Evolutionary conservation across 2,888 invertebrate species (phyloP).

Genomic region (Agrotis ipsilon): DNA sequence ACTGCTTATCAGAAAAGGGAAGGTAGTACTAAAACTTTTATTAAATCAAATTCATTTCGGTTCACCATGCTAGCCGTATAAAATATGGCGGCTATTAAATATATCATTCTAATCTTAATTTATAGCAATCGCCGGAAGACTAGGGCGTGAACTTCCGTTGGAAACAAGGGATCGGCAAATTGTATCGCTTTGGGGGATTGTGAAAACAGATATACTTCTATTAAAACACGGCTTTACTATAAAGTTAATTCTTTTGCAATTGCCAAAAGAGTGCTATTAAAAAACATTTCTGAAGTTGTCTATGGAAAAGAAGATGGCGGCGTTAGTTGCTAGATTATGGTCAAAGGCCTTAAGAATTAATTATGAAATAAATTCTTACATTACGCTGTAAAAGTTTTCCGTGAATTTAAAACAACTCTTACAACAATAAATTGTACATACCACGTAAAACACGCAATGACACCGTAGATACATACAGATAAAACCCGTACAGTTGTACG

Average conservation of each 20-base stretch:
- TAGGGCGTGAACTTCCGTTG: slow-evolving; percentile 54
- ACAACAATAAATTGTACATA: no score
- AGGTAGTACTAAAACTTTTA: no score
- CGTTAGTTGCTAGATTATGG: no score
- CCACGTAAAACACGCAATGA: no score
- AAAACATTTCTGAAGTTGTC: not conserved
- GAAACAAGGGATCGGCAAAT: slow-evolving; percentile 41
- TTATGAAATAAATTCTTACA: no score
- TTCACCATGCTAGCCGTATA: slow-evolving; percentile 5
- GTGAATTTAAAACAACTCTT: no score
- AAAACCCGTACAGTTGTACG: no score
- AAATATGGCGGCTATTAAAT: slow-evolving; percentile 27
- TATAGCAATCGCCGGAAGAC: slow-evolving; percentile 38
- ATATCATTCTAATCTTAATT: slow-evolving; percentile 48
- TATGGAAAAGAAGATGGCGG: not conserved
- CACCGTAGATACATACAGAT: no score
- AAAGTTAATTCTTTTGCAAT: no score
- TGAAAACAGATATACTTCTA: not conserved
- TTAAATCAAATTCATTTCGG: slow-evolving; percentile 7
- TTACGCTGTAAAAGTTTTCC: no score
- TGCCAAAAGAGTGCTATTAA: not conserved
- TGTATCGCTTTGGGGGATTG: slow-evolving; percentile 29
- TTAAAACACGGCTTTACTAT: not conserved
- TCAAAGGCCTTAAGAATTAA: no score
- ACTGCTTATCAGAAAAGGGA: not conserved